Evolutionary conservation across 2,888 invertebrate genomes (phyloP).

Genomic region (Cremastinae sp.): DNA sequence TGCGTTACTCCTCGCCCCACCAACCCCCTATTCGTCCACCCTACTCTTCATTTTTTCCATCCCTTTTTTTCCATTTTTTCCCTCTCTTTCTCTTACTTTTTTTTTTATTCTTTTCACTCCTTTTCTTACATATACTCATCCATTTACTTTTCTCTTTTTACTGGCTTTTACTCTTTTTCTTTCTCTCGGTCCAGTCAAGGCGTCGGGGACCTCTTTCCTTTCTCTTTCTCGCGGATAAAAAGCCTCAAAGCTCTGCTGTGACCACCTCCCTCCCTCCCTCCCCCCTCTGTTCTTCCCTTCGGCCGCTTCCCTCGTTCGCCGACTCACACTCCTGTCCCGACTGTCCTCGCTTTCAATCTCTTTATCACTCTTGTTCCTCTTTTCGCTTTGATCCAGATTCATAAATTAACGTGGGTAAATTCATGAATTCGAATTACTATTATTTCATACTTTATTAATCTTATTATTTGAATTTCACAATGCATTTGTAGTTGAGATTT

Average conservation of each 20-base stretch:
- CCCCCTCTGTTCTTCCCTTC: constrained; percentile 11
- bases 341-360: constrained; percentile 46
- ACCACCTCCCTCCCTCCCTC: constrained; percentile 26
- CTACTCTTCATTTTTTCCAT: constrained; percentile 62
- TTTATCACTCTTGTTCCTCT: constrained; percentile 6
- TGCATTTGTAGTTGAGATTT: too few relatives aligned
- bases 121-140: constrained; percentile 1
- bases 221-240: too few relatives aligned
- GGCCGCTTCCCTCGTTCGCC: neutral
- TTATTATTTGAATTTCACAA: too few relatives aligned
- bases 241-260: too few relatives aligned
- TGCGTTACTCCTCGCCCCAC: constrained; percentile 67
- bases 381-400: neutral
- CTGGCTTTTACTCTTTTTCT: constrained; percentile 34
- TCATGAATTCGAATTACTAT: too few relatives aligned
- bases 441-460: too few relatives aligned
- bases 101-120: constrained; percentile 65
- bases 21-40: constrained; percentile 24
- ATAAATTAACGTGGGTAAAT: neutral
- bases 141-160: constrained; percentile 19
- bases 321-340: too few relatives aligned
- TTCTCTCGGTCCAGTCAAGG: constrained; percentile 6
- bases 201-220: too few relatives aligned
- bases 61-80: constrained; percentile 61
- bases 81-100: constrained; percentile 45